Base-by-base conservation (phyloP, 2,888 invertebrate species). In the Mimachlamys varia region DNA sequence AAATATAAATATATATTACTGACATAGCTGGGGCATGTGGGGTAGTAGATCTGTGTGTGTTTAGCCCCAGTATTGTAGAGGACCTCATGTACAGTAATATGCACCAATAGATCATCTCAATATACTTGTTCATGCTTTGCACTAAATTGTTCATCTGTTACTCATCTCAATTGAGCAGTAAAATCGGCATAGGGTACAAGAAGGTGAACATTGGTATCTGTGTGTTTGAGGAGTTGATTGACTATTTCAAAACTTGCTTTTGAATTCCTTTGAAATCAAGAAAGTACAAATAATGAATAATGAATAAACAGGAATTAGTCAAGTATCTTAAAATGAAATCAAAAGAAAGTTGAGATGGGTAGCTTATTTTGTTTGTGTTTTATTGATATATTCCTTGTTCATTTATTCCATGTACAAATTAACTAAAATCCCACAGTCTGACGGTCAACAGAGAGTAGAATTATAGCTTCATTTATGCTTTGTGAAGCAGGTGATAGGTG, bases 1-100 rank as follows among this genome's bases (percentile, higher is more conserved):
- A 58, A 58, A 19, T 19, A 58, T 58, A 15, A 10, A 76, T 1
- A n/a, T 13, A 33, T 76, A 27, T 76, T 33, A 76, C 22, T 33
- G 27, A 12, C 27, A 27, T 76, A 76, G 33, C 76, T 76, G 76
- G 76, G 76, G 76, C 76, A 62, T 62, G 62, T 62, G 62, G 62
- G 62, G n/a, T 22, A 33, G n/a, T 22, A 33, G 76, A 33, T 33
- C 27, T 58, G 22, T 58, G 53, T 53, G 15, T 53, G 27, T 33
- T n/a, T 10, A 17, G n/a, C 27, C 62, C 62, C 62, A 76, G 27
- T 76, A 4, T 76, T 76, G 17, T 33, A 33, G 76, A 12, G 33
- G 76, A 76, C 15, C 33, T n/a, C n/a, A n/a, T 76, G 76, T 76
- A 76, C 17, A 33, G 13, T 7, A 2, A 33, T 27, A 33, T 33